Evolutionary conservation across 2,113 vertebrate genomes (phyloP), one percentile per base, ranked within the genome.

Genomic region (Pterophyllum scalare): DNA sequence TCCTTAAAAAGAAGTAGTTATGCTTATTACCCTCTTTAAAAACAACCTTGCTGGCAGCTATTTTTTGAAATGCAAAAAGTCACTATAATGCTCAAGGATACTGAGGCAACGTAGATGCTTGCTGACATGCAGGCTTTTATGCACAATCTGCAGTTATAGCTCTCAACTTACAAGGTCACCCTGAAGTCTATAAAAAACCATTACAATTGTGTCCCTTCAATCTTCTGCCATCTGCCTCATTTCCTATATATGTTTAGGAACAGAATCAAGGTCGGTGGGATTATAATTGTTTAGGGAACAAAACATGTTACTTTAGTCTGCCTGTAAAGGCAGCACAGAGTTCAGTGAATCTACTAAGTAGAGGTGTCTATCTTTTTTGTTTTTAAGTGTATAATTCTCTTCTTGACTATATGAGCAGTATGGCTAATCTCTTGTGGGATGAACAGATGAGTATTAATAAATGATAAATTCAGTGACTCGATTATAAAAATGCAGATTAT

Each of bases 31-130:
- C 65, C 24, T 49, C 9, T 80, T 78, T 59, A 28, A 40, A 77
- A 58, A 52, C 56, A 57, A 43, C 59, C 78, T 79, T 79, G 67
- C 74, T 72, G 7, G 82, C 46, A 31, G 8, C 28, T 54, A 35
- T 22, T 75, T 12, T 77, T 82, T 82, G 52, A 67, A 76, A 79
- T 83, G 79, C 74, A 90, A 88, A 83, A 80, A 77, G 82, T 86
- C 58, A 77, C 49, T 40, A 49, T 60, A 75, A 78, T 76, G 52
- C 60, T 87, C 82, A 80, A 80, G 59, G 77, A 75, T 75, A 77
- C 79, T 17, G 12, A 70, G n/a, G 43, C 24, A 49, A n/a, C 59
- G 28, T 22, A 57, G 35, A 82, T 24, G 57, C n/a, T 57, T 65
- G 24, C 79, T 67, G 74, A 88, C 74, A 61, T 33, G 24, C 22